Base-by-base conservation (phyloP, 2,113 vertebrate genomes). In the Sialia sialis region DNA sequence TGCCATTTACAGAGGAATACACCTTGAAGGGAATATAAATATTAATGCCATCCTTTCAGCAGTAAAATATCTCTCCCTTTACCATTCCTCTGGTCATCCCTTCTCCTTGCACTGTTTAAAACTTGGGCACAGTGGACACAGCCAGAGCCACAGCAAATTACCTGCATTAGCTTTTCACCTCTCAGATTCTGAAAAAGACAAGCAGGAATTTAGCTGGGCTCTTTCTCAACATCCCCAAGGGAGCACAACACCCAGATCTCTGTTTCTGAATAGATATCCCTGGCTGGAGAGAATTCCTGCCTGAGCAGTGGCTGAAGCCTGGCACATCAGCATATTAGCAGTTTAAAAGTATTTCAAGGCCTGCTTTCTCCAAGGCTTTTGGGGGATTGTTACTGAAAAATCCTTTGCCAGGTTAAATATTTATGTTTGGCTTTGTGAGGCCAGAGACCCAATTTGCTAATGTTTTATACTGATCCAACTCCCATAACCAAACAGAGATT, bases 351-450 rank as follows among this genome's bases (percentile, higher is more conserved):
- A 83, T 84, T 93, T 86, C 32, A 94, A 80, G 39, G 9, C n/a
- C 23, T 78, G 62, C 29, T 84, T 87, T 94, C 58, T 62, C 22
- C 77, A 38, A 72, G n/a, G 44, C 38, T 72, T 94, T 89, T 39
- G 8, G 38, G 59, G 15, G 27, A 26, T 49, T 78, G 32, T 88
- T 69, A 44, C 51, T 72, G 68, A 67, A 85, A 89, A 85, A 70
- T 49, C 62, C 39, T 82, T 69, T 90, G 93, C 94, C 90, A 96
- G 93, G 32, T 84, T 81, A 96, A 96, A 95, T 38, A 91, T 94
- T 97, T 96, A 34, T 84, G 58, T 95, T 96, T 92, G 58, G 34
- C 66, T 95, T 93, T 81, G 79, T 41, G 72, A 86, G 55, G 68
- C 72, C 46, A 39, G 63, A 82, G 62, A 78, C 46, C 12, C 17